Base-by-base conservation (phyloP, 1,140 invertebrate species). In the Zaprionus inermis region DNA sequence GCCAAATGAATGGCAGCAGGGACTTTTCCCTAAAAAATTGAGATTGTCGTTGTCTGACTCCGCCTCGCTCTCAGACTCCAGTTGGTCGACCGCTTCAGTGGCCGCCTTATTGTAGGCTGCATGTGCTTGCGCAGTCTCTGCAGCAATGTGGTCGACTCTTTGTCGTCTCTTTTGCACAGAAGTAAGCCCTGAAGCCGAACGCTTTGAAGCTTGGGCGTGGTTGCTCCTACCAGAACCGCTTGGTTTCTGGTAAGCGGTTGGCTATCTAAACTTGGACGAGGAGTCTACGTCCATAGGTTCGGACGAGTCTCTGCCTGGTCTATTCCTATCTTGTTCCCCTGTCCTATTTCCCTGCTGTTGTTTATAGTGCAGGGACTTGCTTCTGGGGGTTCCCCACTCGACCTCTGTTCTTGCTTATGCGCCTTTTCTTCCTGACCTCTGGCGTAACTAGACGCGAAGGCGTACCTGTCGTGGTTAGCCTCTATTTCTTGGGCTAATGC, bases 391-490 rank as follows among this genome's bases (percentile, higher is more conserved):
- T 49, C 44, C 4, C 44, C 44, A 49, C 5, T 20, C 10, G 20
- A 20, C 1, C 44, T 20, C 1, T 20, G 44, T 11, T 49, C 44
- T 3, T 9, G 20, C 18, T 18, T 46, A 18, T 46, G 5, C n/a
- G 44, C n/a, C 9, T 46, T 56, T 12, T 34, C 10, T 0, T 46
- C n/a, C n/a, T n/a, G n/a, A n/a, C n/a, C n/a, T n/a, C n/a, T n/a
- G n/a, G n/a, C 24, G 52, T 28, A 54, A 10, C n/a, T 54, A 30
- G 52, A 22, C 5, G 22, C 52, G 28, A 54, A 9, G 52, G 14
- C 24, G 10, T 54, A 54, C 24, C 51, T 54, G 20, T 24, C 51
- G 24, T 52, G 51, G 24, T 52, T 52, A 28, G 22, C 51, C 10
- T 52, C 24, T 36, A 36, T 36, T 36, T 36, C 34, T 36, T 36